These are phyloP conservation scores for Streptopelia turtur DNA, from an alignment of 2,797 vertebrate genomes.

Conservation along the genomic window DNA sequence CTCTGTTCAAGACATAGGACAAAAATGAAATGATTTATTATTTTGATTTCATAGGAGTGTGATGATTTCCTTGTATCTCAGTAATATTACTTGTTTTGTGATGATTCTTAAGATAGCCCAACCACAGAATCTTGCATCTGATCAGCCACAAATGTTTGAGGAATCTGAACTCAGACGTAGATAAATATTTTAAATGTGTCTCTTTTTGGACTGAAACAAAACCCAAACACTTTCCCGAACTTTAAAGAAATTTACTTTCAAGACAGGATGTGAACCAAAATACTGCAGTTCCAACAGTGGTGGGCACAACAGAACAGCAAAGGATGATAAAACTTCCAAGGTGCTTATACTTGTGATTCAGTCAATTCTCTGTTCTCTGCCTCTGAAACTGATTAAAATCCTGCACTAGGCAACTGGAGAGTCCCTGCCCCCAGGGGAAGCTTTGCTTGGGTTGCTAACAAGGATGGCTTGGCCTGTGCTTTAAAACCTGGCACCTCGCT, in stretches of 20 bases:
- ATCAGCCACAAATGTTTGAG: background rate
- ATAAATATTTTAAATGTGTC: background rate
- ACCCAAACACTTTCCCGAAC: background rate
- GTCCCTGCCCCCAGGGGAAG: background rate
- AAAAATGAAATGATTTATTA: background rate
- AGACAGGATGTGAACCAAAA: background rate
- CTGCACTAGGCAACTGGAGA: background rate
- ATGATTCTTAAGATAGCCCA: background rate
- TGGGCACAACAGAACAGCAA: background rate
- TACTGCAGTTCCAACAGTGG: background rate
- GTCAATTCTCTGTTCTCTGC: background rate
- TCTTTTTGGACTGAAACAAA: background rate
- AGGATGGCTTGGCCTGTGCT: background rate
- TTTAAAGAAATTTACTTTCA: background rate
- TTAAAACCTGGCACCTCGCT: fast-evolving
- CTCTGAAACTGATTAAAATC: background rate
- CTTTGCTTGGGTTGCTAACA: background rate
- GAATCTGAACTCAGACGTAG: background rate
- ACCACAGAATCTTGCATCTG: background rate
- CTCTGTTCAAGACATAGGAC: background rate
- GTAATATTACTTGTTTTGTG: background rate
- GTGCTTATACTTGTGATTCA: background rate
- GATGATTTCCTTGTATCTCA: background rate
- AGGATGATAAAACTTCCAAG: background rate
- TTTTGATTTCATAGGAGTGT: background rate